Conservation (phyloP, 2,113 vertebrate species). For the Centropus unirufus region DNA sequence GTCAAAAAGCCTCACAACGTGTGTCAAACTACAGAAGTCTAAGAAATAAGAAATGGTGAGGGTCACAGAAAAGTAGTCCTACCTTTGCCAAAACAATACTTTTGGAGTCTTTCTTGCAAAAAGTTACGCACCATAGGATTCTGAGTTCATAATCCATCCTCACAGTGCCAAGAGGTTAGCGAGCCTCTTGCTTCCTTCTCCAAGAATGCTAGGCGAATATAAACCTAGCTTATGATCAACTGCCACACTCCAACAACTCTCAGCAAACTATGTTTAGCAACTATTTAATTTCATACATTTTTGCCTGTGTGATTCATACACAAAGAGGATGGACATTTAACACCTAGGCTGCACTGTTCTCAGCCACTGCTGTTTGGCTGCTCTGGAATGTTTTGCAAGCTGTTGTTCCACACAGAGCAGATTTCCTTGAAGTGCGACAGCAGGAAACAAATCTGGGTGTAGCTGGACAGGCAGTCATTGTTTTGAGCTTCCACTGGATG, state of each 20-base stretch:
- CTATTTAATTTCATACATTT: slow-evolving; percentile 15
- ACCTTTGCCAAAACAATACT: background rate
- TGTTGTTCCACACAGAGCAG: background rate
- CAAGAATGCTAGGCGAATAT: background rate
- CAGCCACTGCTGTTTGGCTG: background rate
- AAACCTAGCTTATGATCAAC: background rate
- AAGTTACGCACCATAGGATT: background rate
- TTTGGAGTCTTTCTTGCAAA: background rate
- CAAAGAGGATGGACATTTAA: background rate
- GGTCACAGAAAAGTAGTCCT: background rate
- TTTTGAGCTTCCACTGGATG: slow-evolving; percentile 39
- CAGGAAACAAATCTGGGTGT: slow-evolving; percentile 31
- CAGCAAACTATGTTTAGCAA: background rate
- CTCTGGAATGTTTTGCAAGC: background rate
- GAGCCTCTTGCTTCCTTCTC: background rate
- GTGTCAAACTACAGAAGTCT: background rate
- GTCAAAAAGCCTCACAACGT: background rate
- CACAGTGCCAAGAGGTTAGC: background rate
- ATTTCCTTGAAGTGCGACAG: slow-evolving; percentile 13
- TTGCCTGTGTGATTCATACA: background rate
- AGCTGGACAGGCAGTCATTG: slow-evolving; percentile 15
- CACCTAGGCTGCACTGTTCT: background rate
- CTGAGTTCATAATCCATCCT: background rate
- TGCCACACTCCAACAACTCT: background rate
- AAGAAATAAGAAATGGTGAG: background rate